Evolutionary conservation across 2,797 vertebrate genomes (phyloP), one percentile per base, ranked within the genome.

Genomic region (Sparidentex hasta): DNA sequence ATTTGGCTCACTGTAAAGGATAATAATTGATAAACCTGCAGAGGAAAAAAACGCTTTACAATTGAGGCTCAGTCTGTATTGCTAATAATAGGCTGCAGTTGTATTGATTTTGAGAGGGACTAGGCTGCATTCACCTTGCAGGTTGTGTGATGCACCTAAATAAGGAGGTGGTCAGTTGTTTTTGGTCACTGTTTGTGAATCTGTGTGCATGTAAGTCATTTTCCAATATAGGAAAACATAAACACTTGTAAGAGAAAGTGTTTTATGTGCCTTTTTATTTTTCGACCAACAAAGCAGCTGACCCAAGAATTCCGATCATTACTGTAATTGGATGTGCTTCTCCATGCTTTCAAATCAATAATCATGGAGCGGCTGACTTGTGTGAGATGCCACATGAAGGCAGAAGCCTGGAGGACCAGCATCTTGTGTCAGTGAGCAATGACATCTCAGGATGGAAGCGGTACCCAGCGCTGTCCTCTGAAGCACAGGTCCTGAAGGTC

Each of bases 401-500:
- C 50, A 55, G 66, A 70, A 70, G 58, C 21, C 50, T 65, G 14
- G 59, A 72, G 58, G 74, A 62, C 55, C 58, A 65, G 68, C 13
- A 4, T 68, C 58, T 69, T 84, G 77, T 74, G 64, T 92, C 85
- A 86, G 43, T 63, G 71, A 87, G 77, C 77, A 66, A 46, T 63
- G 73, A 81, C 63, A 76, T 86, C 86, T 81, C 56, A 46, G 66
- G 65, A 80, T 58, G 59, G 71, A 71, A 79, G 62, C 65, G 9
- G 56, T 6, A 76, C 65, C 73, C 38, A 44, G 25, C 4, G 47
- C 16, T 59, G 65, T 86, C 84, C 71, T 91, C 87, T 91, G 59
- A 90, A 83, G 81, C 65, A 21, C 8, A n/a, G 74, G 67, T 83
- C 66, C 64, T 82, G 72, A 88, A 90, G 86, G 90, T 90, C 82